Conservation (phyloP, 2,888 invertebrate genomes). For the Temnothorax ravouxi region DNA sequence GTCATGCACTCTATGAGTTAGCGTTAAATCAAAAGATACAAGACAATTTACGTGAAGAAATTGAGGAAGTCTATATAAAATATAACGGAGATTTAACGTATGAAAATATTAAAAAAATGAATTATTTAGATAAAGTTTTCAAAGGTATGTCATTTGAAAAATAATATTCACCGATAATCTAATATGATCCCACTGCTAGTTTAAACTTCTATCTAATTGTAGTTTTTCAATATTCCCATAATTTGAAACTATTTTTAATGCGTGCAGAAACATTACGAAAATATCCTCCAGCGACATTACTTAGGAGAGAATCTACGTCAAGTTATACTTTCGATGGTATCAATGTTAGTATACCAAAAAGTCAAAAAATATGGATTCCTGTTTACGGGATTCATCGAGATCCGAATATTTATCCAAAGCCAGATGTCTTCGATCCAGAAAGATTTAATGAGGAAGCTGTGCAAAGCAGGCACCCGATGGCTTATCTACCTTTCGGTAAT, state of each 20-base stretch:
- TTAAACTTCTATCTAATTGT: neutral
- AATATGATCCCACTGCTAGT: neutral
- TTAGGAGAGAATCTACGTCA: constrained; percentile 68
- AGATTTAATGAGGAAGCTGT: constrained; percentile 74
- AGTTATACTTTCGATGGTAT: constrained; percentile 75
- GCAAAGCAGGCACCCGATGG: constrained; percentile 74
- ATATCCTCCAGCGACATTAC: constrained; percentile 56
- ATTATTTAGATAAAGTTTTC: constrained; percentile 85
- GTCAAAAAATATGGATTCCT: constrained; percentile 71
- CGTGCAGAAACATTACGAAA: constrained; percentile 28
- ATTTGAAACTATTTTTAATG: neutral
- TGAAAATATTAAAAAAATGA: constrained; percentile 84
- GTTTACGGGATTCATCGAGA: constrained; percentile 78
- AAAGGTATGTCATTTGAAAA: constrained; percentile 73
- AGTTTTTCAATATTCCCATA: neutral
- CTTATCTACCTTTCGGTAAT: constrained; percentile 74
- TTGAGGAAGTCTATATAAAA: constrained; percentile 76
- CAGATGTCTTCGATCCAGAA: constrained; percentile 78
- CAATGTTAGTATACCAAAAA: constrained; percentile 73
- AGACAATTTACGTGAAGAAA: constrained; percentile 83
- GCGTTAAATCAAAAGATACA: constrained; percentile 85
- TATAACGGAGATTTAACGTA: constrained; percentile 82
- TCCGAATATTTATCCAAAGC: constrained; percentile 77
- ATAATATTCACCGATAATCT: neutral
- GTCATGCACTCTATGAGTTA: constrained; percentile 85